Percentiles rank a stretch among this genome's conserved stretches.
These are phyloP conservation scores for Alouatta palliata DNA, from an alignment of 2,113 vertebrate species.

Conservation along the genomic window DNA sequence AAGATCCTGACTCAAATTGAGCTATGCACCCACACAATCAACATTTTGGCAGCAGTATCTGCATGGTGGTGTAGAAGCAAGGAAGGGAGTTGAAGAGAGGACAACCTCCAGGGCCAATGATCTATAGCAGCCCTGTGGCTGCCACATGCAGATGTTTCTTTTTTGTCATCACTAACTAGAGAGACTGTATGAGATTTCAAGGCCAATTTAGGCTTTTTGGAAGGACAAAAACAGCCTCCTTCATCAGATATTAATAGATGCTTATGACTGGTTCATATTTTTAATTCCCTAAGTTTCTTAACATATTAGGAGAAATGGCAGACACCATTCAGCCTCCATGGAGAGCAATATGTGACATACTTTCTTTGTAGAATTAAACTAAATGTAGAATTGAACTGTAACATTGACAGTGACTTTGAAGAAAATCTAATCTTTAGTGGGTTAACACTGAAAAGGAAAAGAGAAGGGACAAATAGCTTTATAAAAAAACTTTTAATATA, in stretches of 20 bases:
- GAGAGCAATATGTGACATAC: not conserved
- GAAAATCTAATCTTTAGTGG: not conserved
- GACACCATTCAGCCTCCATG: not conserved
- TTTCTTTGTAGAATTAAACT: not conserved
- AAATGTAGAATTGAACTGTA: not conserved
- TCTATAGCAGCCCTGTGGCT: not conserved
- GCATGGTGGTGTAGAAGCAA: not conserved
- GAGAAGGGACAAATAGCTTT: not conserved
- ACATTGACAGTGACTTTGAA: not conserved
- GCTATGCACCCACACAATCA: not conserved
- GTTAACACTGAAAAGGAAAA: not conserved
- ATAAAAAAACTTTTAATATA: not conserved
- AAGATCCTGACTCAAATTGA: conserved; percentile 1
- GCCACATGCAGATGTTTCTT: not conserved
- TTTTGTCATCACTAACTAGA: not conserved
- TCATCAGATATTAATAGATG: not conserved
- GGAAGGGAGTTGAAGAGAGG: not conserved
- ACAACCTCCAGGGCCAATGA: not conserved
- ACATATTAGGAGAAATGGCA: not conserved
- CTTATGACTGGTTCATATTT: not conserved
- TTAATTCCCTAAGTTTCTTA: not conserved
- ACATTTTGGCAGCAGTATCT: not conserved
- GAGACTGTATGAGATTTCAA: not conserved
- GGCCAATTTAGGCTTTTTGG: not conserved
- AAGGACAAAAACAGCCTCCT: not conserved